Evolutionary conservation across 2,888 invertebrate genomes (phyloP).

Genomic region (Ochlodes sylvanus): DNA sequence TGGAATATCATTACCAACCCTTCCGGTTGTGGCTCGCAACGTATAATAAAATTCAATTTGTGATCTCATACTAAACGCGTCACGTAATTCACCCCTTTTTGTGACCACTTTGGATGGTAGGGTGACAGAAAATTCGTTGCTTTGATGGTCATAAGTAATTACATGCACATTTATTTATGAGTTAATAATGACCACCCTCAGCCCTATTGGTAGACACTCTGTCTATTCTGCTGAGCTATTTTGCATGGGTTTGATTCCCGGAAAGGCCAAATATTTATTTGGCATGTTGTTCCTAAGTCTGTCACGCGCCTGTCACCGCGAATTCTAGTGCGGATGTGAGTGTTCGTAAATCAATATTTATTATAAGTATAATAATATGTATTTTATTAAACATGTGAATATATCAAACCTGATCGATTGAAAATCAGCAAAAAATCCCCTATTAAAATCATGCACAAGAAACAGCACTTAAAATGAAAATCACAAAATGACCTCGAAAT

Average conservation of each 20-base stretch:
- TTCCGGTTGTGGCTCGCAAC: conserved; percentile 49
- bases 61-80: conserved; percentile 65
- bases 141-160: conserved; percentile 12
- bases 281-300: no score
- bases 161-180: not conserved
- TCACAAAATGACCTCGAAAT: conserved; percentile 41
- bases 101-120: conserved; percentile 16
- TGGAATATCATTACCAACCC: conserved; percentile 44
- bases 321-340: no score
- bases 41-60: conserved; percentile 80
- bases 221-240: no score
- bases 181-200: not conserved
- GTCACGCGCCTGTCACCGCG: no score
- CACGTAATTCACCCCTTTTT: conserved; percentile 64
- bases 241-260: no score
- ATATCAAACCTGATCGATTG: not conserved
- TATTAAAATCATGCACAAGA: not conserved
- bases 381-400: not conserved
- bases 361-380: no score
- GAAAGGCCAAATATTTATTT: no score
- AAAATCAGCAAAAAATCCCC: not conserved
- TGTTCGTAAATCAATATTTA: no score
- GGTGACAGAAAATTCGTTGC: conserved; percentile 22
- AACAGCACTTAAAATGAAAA: not conserved
- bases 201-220: no score